Conservation (phyloP, 1,140 invertebrate species). For the Mesaphorura yosii region DNA sequence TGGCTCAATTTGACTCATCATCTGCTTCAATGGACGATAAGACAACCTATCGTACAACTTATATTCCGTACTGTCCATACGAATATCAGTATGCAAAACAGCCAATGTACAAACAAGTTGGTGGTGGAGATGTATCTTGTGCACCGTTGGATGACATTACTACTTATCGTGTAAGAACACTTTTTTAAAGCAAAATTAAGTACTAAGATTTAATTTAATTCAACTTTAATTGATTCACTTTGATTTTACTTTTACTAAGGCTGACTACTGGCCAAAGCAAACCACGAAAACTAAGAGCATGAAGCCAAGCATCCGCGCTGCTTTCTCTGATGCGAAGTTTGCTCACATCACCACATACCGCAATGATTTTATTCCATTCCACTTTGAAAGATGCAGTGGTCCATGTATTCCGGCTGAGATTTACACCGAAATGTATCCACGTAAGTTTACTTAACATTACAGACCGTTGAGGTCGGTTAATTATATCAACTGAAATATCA, state of each 20-base stretch:
- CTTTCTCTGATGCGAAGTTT: slow-evolving; percentile 15
- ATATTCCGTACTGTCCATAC: slow-evolving; percentile 17
- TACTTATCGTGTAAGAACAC: slow-evolving; percentile 24
- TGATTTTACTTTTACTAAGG: not conserved
- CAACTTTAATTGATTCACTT: not conserved
- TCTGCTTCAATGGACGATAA: slow-evolving; percentile 19
- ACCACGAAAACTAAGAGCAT: not conserved
- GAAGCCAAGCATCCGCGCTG: slow-evolving; percentile 7
- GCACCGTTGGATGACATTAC: slow-evolving; percentile 20
- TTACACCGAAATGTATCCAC: not conserved
- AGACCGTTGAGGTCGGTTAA: too few relatives aligned
- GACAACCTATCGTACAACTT: slow-evolving; percentile 18
- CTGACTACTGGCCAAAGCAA: slow-evolving; percentile 5
- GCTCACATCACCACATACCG: slow-evolving; percentile 17
- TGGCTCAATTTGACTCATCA: slow-evolving; percentile 11
- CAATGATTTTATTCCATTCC: slow-evolving; percentile 19
- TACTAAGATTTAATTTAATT: not conserved
- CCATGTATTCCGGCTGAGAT: slow-evolving; percentile 12
- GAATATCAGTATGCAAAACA: slow-evolving; percentile 15
- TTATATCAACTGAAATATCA: too few relatives aligned
- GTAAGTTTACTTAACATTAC: too few relatives aligned
- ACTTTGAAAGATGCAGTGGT: slow-evolving; percentile 16
- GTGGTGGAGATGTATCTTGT: slow-evolving; percentile 8
- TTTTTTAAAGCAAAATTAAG: not conserved
- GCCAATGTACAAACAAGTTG: slow-evolving; percentile 3